Conservation (phyloP, 2,113 vertebrate species). For the Salvelinus sp. region DNA sequence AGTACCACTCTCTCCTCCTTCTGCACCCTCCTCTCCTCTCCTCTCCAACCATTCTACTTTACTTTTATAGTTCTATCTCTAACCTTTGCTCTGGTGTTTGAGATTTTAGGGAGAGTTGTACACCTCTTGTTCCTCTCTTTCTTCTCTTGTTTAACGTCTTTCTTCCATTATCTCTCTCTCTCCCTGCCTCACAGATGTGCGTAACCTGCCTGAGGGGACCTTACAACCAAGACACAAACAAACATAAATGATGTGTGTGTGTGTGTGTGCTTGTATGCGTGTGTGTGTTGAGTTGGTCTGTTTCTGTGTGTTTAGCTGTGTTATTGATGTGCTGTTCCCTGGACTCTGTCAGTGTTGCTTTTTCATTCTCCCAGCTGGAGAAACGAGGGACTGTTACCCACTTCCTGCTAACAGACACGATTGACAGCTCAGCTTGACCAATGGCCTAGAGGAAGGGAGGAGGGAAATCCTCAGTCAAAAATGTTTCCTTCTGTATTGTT, state of each 20-base stretch:
- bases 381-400: conserved; percentile 54
- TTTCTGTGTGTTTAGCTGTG: conserved; percentile 64
- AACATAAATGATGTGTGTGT: background rate
- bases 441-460: conserved; percentile 4
- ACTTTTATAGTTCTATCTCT: conserved; percentile 1
- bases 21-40: conserved; percentile 25
- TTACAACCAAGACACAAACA: conserved; percentile 1
- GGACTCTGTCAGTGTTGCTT: conserved; percentile 49
- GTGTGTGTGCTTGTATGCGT: conserved; percentile 18
- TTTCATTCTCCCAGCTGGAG: conserved; percentile 68
- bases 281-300: conserved; percentile 18
- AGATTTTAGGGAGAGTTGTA: too few relatives aligned
- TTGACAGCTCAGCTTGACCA: conserved; percentile 32
- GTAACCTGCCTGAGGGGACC: background rate
- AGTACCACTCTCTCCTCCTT: conserved; percentile 7
- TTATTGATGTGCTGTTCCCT: conserved; percentile 47
- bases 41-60: background rate
- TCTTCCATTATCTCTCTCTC: background rate
- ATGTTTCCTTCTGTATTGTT: background rate
- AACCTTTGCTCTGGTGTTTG: background rate
- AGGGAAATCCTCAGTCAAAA: conserved; percentile 12
- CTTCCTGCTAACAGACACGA: conserved; percentile 29
- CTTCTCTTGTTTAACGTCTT: background rate
- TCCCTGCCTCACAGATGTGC: conserved; percentile 12
- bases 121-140: too few relatives aligned